Percentiles rank a stretch among this genome's conserved stretches.
phyloP scores from a whole-genome alignment of 2,113 vertebrate genomes.

The Scatophagus argus region DNA sequence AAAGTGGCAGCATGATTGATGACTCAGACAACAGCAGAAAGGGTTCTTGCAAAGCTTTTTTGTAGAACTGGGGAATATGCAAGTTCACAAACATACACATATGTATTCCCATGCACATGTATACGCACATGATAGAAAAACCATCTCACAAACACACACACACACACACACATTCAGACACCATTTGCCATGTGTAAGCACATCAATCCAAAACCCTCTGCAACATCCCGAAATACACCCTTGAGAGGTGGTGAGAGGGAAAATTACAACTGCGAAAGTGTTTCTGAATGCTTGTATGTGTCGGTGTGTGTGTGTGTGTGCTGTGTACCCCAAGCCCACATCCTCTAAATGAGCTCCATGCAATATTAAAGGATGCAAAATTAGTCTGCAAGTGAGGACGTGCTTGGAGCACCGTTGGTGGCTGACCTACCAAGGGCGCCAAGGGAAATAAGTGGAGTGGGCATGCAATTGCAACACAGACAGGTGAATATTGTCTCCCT shows the following conservation, averaged over 20 bases:
- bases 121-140: neutral
- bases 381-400: constrained; percentile 64
- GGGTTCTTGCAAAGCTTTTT: constrained; percentile 85
- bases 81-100: neutral
- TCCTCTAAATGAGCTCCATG: constrained; percentile 91
- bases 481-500: constrained; percentile 63
- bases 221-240: constrained; percentile 90
- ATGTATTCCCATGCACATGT: neutral
- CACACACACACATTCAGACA: constrained; percentile 17
- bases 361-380: constrained; percentile 92
- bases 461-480: constrained; percentile 55
- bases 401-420: constrained; percentile 51
- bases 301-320: constrained; percentile 77
- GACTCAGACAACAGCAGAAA: constrained; percentile 86
- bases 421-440: constrained; percentile 74
- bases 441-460: constrained; percentile 79
- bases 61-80: constrained; percentile 80
- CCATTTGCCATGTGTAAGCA: constrained; percentile 81
- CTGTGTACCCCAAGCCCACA: constrained; percentile 80
- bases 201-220: constrained; percentile 88
- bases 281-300: constrained; percentile 55
- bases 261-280: constrained; percentile 72
- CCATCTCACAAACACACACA: constrained; percentile 1
- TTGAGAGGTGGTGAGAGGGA: constrained; percentile 74
- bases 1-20: constrained; percentile 97